These are phyloP conservation scores for Hyles vespertilio DNA, from an alignment of 1,140 invertebrate genomes.

Conservation along the genomic window DNA sequence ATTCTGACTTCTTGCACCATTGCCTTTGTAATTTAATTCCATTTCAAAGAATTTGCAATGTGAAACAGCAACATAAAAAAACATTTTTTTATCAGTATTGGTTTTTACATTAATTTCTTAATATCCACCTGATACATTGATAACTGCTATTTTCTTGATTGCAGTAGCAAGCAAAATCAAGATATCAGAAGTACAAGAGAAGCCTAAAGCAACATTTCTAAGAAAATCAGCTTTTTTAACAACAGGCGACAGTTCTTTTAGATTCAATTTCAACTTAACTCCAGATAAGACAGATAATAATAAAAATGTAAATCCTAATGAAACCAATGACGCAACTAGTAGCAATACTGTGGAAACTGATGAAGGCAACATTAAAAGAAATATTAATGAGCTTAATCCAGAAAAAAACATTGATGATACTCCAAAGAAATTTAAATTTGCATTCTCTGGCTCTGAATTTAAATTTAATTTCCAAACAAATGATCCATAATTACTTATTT, in stretches of 20 bases:
- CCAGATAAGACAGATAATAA: conserved; percentile 32
- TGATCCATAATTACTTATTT: conserved; percentile 12
- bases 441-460: conserved; percentile 45
- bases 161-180: conserved; percentile 72
- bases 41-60: too few relatives aligned
- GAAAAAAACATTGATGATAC: conserved; percentile 21
- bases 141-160: conserved; percentile 32
- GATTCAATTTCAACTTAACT: conserved; percentile 57
- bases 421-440: conserved; percentile 49
- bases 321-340: conserved; percentile 18
- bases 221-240: conserved; percentile 62
- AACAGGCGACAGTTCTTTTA: conserved; percentile 56
- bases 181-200: conserved; percentile 51
- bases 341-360: conserved; percentile 20
- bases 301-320: conserved; percentile 20
- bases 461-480: conserved; percentile 66
- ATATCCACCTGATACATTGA: too few relatives aligned
- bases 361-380: conserved; percentile 17
- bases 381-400: conserved; percentile 19
- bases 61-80: too few relatives aligned
- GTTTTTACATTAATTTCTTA: too few relatives aligned
- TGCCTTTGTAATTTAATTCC: too few relatives aligned
- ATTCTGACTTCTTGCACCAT: too few relatives aligned
- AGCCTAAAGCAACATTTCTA: conserved; percentile 66
- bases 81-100: too few relatives aligned